Base-by-base conservation (phyloP, 2,113 vertebrate genomes). In the Zapus hudsonius region DNA sequence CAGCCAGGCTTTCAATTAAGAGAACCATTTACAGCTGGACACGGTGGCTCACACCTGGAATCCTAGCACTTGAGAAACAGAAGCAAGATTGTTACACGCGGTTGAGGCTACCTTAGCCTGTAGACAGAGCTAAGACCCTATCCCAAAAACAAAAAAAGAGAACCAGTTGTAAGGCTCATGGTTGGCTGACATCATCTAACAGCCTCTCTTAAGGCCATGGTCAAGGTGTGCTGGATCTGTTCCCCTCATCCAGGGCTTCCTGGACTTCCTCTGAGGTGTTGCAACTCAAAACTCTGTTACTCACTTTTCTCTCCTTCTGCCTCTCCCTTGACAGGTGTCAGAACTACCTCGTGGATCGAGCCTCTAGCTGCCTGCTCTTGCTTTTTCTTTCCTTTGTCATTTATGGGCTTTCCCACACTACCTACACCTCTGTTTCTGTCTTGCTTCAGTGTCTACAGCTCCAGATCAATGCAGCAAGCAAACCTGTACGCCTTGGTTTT, bases 311-410 rank as follows among this genome's bases (percentile, higher is more conserved):
- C 36, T 57, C n/a, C n/a, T n/a, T n/a, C n/a, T n/a, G n/a, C n/a
- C n/a, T n/a, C n/a, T n/a, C n/a, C 44, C 23, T 75, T 57, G 38
- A 47, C 27, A 42, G 38, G 13, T 92, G n/a, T 75, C 66, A 74
- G 69, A 87, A 88, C 27, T 76, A 82, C 76, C n/a, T 61, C 75
- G 67, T 64, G 47, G 19, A 59, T 92, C 80, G 31, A 88, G 29
- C 22, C 38, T 92, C 23, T 80, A 38, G 70, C 10, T 17, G 59
- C 17, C 20, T 88, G 25, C 17, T 83, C 42, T 75, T 88, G 57
- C 36, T 87, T 29, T 63, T 57, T 59, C 52, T 85, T 66, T 27
- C 27, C 8, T 64, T 80, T 72, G 25, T 67, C 9, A 38, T 87
- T 81, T 29, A 36, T 38, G 36, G 66, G 20, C 9, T 2, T 91